A percentile compares a stretch with the other conserved stretches of the same genome.
phyloP scores from a whole-genome alignment of 2,888 invertebrate species.

The Coremacera marginata region DNA sequence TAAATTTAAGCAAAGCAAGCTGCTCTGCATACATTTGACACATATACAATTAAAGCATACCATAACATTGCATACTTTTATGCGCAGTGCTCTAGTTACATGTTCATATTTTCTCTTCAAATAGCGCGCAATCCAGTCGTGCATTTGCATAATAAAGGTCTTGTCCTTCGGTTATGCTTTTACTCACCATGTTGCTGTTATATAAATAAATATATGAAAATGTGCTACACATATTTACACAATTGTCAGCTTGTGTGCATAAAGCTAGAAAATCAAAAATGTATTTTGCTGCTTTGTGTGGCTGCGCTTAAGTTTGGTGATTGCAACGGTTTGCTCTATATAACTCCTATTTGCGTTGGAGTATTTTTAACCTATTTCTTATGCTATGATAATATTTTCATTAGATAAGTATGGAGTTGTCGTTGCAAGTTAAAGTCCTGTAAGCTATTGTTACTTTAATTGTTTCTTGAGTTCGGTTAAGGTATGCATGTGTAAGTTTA shows the following conservation, averaged over 20 bases:
- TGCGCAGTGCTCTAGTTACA: neutral
- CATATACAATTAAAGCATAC: neutral
- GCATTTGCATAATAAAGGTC: slow-evolving; percentile 6
- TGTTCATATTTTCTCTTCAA: neutral
- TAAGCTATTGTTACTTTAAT: no score
- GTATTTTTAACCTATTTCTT: no score
- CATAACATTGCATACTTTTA: slow-evolving; percentile 27
- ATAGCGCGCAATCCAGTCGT: neutral
- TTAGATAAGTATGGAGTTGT: no score
- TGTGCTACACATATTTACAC: neutral
- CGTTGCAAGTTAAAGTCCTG: no score
- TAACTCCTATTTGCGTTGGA: neutral
- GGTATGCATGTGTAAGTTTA: no score
- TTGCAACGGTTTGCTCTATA: neutral
- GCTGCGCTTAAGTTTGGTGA: slow-evolving; percentile 4
- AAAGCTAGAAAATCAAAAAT: neutral
- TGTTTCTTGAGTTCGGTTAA: no score
- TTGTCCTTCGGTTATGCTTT: no score
- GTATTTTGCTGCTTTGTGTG: slow-evolving; percentile 12
- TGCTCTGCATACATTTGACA: no score
- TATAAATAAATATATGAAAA: no score
- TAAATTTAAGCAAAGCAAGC: no score
- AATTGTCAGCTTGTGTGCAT: neutral
- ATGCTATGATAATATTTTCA: no score
- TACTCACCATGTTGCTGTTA: no score